phyloP scores from a whole-genome alignment of 1,140 invertebrate genomes.

The Calephelis virginiensis region DNA sequence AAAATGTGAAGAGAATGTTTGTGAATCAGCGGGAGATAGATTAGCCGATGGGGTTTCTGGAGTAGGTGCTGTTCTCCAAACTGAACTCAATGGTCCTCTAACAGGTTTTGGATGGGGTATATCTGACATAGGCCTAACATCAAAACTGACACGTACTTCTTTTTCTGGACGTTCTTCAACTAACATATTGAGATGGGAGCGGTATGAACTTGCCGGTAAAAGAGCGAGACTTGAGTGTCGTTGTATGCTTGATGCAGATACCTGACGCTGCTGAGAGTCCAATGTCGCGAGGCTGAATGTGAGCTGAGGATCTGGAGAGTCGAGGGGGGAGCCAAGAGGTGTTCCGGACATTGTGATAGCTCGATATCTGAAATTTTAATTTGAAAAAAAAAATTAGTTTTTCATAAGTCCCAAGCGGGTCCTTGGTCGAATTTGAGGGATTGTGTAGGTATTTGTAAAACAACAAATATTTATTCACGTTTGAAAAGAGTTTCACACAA shows the following conservation, averaged over 20 bases:
- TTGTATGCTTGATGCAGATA: conserved; percentile 76
- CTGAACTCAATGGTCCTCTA: conserved; percentile 59
- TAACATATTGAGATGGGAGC: conserved; percentile 71
- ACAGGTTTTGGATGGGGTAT: conserved; percentile 56
- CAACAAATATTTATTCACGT: too few relatives aligned
- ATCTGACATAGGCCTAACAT: conserved; percentile 61
- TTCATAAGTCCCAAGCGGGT: too few relatives aligned
- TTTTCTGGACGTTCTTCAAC: conserved; percentile 64
- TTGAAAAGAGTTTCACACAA: too few relatives aligned
- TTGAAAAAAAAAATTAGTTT: background rate
- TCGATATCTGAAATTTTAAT: conserved; percentile 80
- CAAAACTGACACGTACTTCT: conserved; percentile 73
- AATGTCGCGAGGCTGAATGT: conserved; percentile 81
- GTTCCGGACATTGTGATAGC: conserved; percentile 82
- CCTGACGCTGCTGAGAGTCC: conserved; percentile 80
- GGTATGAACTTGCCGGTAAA: conserved; percentile 65
- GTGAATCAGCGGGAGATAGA: conserved; percentile 79
- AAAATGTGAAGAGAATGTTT: conserved; percentile 80
- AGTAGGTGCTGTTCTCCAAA: conserved; percentile 74
- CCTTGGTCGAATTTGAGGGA: too few relatives aligned
- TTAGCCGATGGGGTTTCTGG: conserved; percentile 81
- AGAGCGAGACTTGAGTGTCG: conserved; percentile 66
- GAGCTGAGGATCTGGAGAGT: conserved; percentile 81
- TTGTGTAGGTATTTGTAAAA: too few relatives aligned
- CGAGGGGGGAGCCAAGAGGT: conserved; percentile 85